These are phyloP conservation scores for Drosophila kurseongensis DNA, from an alignment of 1,140 invertebrate genomes.

Conservation along the genomic window DNA sequence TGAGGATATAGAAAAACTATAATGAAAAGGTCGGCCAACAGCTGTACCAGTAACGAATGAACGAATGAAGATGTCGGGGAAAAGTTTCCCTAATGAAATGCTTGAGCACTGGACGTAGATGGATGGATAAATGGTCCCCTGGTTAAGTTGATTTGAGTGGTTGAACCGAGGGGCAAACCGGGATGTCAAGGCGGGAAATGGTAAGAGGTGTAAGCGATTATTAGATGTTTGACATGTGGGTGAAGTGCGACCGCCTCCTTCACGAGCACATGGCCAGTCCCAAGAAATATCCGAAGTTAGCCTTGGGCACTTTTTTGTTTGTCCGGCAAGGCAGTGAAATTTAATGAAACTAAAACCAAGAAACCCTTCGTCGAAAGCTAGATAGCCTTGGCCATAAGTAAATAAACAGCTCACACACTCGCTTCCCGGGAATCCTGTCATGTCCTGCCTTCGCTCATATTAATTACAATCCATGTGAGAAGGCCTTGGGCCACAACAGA, in stretches of 20 bases:
- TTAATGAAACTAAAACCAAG: conserved; percentile 71
- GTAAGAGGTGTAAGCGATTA: conserved; percentile 39
- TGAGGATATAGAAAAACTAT: conserved; percentile 25
- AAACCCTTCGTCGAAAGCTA: conserved; percentile 51
- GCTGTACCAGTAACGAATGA: conserved; percentile 21
- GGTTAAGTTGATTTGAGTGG: conserved; percentile 30
- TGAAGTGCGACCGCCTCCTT: conserved; percentile 1
- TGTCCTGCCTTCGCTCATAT: conserved; percentile 56
- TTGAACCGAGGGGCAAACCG: conserved; percentile 3
- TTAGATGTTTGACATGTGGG: conserved; percentile 40
- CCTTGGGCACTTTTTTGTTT: conserved; percentile 56
- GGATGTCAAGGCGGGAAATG: conserved; percentile 12
- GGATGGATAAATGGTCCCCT: conserved; percentile 21
- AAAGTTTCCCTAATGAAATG: conserved; percentile 52
- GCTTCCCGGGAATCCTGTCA: conserved; percentile 27
- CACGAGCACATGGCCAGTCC: background rate
- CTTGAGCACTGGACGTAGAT: conserved; percentile 18
- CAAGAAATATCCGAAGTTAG: conserved; percentile 14
- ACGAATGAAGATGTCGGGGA: conserved; percentile 35
- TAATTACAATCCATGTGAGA: conserved; percentile 77
- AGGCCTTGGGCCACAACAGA: conserved; percentile 59
- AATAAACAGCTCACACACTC: conserved; percentile 64
- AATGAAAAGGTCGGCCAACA: conserved; percentile 38
- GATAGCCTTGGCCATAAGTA: conserved; percentile 57
- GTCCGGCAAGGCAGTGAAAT: conserved; percentile 40